A percentile compares a stretch with the other conserved stretches of the same genome.
Conservation (phyloP, 2,888 invertebrate species). For the Taphrorychus bicolor region DNA sequence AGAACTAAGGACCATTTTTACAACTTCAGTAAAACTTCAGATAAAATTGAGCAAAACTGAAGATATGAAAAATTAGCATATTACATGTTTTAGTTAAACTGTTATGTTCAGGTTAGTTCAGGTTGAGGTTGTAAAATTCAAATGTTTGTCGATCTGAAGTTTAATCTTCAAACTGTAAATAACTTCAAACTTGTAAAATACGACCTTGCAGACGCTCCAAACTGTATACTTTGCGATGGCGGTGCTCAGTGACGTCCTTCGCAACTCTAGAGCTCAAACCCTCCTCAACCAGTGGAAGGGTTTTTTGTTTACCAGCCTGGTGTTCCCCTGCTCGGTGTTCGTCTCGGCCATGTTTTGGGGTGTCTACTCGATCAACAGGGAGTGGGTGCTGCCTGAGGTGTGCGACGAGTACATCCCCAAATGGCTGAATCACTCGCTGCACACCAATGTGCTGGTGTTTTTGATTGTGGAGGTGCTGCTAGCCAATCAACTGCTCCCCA, state of each 20-base stretch:
- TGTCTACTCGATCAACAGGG: constrained; percentile 43
- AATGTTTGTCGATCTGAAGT: too few species aligned
- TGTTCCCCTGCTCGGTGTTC: constrained; percentile 42
- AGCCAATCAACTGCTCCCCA: constrained; percentile 40
- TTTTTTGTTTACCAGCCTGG: constrained; percentile 40
- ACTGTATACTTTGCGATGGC: constrained; percentile 40
- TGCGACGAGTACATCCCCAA: constrained; percentile 40
- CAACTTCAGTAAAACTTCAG: too few species aligned
- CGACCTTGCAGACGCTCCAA: constrained; percentile 44
- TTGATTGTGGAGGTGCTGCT: constrained; percentile 41
- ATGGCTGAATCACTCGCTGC: constrained; percentile 44
- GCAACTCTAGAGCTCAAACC: background rate
- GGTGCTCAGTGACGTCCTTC: constrained; percentile 36
- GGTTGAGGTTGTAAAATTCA: too few species aligned
- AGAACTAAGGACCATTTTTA: too few species aligned
- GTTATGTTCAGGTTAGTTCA: too few species aligned
- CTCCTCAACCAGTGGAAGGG: constrained; percentile 38
- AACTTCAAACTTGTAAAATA: too few species aligned
- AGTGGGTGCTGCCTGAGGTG: constrained; percentile 43
- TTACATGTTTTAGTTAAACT: too few species aligned
- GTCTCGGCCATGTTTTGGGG: constrained; percentile 43
- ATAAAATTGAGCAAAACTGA: too few species aligned
- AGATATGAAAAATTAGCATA: too few species aligned
- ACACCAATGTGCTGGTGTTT: constrained; percentile 42
- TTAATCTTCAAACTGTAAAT: background rate